These are phyloP conservation scores for Apis mellifera DNA, from an alignment of 1,140 invertebrate species.

Conservation along the genomic window Amel_HAv3.1 CM009936.2:10775001-10775500, in stretches of 20 bases:
- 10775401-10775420: too few species aligned
- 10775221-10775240: background rate
- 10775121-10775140: background rate
- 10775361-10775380: conserved; percentile 51
- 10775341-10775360: background rate
- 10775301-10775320: conserved; percentile 34
- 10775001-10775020: too few species aligned
- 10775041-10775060: background rate
- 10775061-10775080: background rate
- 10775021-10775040: too few species aligned
- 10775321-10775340: conserved; percentile 27
- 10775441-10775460: background rate
- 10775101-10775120: background rate
- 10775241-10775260: conserved; percentile 18
- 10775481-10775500: too few species aligned
- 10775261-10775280: conserved; percentile 30
- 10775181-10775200: background rate
- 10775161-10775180: background rate
- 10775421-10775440: too few species aligned
- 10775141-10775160: background rate
- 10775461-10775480: too few species aligned
- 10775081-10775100: background rate
- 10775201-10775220: conserved; percentile 31
- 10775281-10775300: conserved; percentile 3
- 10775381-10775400: background rate